phyloP scores from a whole-genome alignment of 2,888 invertebrate species.

The Monoplex corrugatus region DNA sequence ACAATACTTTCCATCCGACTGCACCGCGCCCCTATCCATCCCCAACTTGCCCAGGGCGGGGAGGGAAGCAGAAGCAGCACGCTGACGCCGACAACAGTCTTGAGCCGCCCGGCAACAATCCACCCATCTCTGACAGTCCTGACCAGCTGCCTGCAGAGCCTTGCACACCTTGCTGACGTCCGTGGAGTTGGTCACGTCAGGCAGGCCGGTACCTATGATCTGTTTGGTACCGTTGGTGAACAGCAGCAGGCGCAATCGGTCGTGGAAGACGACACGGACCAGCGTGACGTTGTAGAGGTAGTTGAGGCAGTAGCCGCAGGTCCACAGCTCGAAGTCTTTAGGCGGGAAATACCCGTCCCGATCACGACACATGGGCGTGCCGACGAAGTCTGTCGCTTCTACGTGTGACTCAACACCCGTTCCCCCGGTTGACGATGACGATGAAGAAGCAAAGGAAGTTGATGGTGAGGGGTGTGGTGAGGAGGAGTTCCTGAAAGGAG shows the following conservation, averaged over 20 bases:
- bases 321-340: constrained; percentile 58
- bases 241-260: constrained; percentile 39
- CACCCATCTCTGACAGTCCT: constrained; percentile 66
- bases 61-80: constrained; percentile 37
- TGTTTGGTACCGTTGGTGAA: constrained; percentile 53
- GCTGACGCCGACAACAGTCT: constrained; percentile 64
- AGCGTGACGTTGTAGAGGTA: constrained; percentile 61
- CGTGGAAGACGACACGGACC: constrained; percentile 41
- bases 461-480: too few relatives aligned
- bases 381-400: neutral
- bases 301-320: constrained; percentile 67
- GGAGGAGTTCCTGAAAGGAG: neutral
- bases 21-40: neutral
- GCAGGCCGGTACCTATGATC: constrained; percentile 47
- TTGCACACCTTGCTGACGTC: constrained; percentile 60
- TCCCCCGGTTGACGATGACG: neutral
- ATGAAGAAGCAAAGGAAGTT: too few relatives aligned
- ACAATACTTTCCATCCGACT: constrained; percentile 58
- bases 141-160: constrained; percentile 54
- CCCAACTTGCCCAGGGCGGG: neutral
- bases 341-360: constrained; percentile 53
- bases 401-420: neutral
- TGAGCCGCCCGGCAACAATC: constrained; percentile 65
- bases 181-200: constrained; percentile 57
- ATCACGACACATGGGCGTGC: constrained; percentile 52